phyloP scores from a whole-genome alignment of 2,113 vertebrate genomes.

The Ctenomys sociabilis region DNA sequence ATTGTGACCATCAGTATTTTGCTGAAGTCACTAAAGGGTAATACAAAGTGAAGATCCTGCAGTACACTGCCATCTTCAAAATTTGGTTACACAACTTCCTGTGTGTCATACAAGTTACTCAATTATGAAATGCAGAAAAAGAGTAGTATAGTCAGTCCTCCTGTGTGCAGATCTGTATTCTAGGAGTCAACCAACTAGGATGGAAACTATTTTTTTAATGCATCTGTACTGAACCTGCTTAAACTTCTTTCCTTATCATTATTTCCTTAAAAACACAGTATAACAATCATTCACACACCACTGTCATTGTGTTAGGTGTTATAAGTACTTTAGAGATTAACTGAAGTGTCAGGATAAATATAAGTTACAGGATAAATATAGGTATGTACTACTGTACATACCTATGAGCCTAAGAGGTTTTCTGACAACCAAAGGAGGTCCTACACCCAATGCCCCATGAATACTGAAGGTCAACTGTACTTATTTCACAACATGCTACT shows the following conservation, averaged over 20 bases:
- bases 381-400: not conserved
- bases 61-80: not conserved
- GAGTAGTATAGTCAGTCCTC: not conserved
- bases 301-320: not conserved
- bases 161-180: not conserved
- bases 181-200: not conserved
- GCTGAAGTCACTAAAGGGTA: not conserved
- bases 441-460: not conserved
- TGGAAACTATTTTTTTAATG: not conserved
- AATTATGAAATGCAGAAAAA: conserved; percentile 27
- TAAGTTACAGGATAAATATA: not conserved
- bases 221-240: not conserved
- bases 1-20: not conserved
- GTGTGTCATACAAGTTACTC: not conserved
- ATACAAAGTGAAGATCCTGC: not conserved
- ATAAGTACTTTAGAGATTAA: not conserved
- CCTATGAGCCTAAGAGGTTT: not conserved
- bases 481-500: not conserved
- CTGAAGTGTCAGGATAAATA: not conserved
- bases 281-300: not conserved
- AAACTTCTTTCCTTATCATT: not conserved
- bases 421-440: not conserved
- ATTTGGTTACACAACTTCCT: not conserved
- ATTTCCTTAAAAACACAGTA: not conserved
- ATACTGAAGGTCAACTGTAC: not conserved